These are phyloP conservation scores for Nineta flava DNA, from an alignment of 2,888 invertebrate genomes.

Conservation along the genomic window DNA sequence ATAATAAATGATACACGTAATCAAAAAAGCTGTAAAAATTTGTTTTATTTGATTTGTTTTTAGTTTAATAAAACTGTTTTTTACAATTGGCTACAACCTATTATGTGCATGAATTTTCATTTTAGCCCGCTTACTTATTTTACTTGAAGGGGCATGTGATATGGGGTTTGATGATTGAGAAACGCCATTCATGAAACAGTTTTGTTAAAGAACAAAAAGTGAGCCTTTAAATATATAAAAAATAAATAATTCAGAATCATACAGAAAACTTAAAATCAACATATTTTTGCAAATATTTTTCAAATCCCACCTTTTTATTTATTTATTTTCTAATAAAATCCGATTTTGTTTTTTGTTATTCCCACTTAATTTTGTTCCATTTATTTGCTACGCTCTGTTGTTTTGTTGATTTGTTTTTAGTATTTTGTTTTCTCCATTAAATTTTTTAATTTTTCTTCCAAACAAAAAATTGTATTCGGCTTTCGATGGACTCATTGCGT, in stretches of 20 bases:
- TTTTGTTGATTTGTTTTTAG: not conserved
- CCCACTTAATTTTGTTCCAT: not conserved
- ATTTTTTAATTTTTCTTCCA: not conserved
- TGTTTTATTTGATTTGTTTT: not conserved
- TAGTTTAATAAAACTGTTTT: not conserved
- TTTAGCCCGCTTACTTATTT: too few relatives aligned
- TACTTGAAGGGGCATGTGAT: too few relatives aligned
- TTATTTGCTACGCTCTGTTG: not conserved
- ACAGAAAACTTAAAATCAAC: too few relatives aligned
- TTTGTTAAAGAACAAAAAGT: too few relatives aligned
- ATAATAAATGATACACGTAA: too few relatives aligned
- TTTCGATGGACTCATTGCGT: too few relatives aligned
- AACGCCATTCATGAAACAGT: too few relatives aligned
- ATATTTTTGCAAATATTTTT: not conserved
- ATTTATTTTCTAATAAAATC: not conserved
- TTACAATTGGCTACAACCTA: too few relatives aligned
- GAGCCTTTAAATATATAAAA: too few relatives aligned
- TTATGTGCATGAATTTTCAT: too few relatives aligned
- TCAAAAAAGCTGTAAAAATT: not conserved
- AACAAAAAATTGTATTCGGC: not conserved
- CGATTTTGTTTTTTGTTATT: not conserved
- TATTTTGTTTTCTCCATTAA: not conserved
- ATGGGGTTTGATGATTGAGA: too few relatives aligned
- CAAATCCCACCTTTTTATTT: not conserved
- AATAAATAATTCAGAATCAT: too few relatives aligned